Percentiles rank a stretch among this genome's conserved stretches.
These are phyloP conservation scores for Psittacula derbiana DNA, from an alignment of 2,797 vertebrate species.

Conservation along the genomic window DNA sequence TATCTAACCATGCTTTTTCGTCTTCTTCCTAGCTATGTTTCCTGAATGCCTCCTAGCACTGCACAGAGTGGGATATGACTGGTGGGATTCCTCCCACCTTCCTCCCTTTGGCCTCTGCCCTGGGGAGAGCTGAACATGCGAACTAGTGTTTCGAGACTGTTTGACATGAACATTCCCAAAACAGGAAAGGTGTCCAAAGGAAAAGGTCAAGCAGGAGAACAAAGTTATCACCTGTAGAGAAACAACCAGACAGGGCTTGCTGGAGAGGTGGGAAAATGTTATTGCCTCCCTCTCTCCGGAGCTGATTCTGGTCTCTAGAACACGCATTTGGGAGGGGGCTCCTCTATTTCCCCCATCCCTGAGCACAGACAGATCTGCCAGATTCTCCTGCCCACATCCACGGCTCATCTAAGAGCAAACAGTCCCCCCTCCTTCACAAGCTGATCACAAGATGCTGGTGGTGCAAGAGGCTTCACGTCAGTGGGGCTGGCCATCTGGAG, in stretches of 20 bases:
- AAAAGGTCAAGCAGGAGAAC: background rate
- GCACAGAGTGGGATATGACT: background rate
- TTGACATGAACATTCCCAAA: background rate
- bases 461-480: background rate
- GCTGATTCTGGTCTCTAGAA: background rate
- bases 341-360: background rate
- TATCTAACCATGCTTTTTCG: background rate
- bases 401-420: background rate
- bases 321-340: background rate
- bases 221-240: background rate
- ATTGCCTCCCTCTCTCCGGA: background rate
- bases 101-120: background rate
- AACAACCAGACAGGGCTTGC: background rate
- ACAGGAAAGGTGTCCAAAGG: background rate
- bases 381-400: background rate
- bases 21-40: background rate
- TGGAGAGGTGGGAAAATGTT: background rate
- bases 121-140: background rate
- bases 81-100: background rate
- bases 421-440: background rate
- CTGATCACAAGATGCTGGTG: background rate
- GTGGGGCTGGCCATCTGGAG: background rate
- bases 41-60: background rate
- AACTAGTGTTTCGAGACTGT: accelerated
- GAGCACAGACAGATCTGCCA: background rate